phyloP scores from a whole-genome alignment of 2,797 vertebrate genomes.

The Tamandua tetradactyla region DNA sequence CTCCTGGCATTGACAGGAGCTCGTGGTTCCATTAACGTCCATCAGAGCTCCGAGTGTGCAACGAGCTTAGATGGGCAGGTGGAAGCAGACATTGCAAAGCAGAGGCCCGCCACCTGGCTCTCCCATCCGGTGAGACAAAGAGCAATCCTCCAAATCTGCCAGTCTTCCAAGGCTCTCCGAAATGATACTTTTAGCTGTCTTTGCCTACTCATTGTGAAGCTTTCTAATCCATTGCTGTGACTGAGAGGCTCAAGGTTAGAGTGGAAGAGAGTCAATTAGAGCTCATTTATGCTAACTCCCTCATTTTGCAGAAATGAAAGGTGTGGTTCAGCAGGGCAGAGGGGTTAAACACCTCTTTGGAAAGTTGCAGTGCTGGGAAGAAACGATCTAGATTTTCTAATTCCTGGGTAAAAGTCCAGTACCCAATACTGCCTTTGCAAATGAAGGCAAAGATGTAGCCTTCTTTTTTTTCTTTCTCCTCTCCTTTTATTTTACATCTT shows the following conservation, averaged over 20 bases:
- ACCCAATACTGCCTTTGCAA: background rate
- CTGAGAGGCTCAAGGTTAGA: background rate
- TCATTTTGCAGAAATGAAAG: constrained; percentile 1
- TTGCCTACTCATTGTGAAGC: background rate
- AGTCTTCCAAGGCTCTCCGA: background rate
- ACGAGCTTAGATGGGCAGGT: background rate
- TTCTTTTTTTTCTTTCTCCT: too few relatives aligned
- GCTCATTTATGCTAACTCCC: constrained; percentile 11
- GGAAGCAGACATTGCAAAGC: background rate
- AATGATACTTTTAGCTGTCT: background rate
- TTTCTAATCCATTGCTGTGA: background rate
- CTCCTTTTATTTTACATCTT: background rate
- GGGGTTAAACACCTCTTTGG: background rate
- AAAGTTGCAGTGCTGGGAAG: background rate
- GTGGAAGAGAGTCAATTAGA: background rate
- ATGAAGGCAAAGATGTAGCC: background rate
- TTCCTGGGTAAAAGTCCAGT: background rate
- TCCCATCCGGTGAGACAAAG: background rate
- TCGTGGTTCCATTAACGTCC: background rate
- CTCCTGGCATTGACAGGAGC: background rate
- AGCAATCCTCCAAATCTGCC: background rate
- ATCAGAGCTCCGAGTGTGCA: background rate
- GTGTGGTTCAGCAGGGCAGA: background rate
- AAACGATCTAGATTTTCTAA: background rate
- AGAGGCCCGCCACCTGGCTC: background rate